Conservation (phyloP, 2,113 vertebrate species). For the Aythya baeri region DNA sequence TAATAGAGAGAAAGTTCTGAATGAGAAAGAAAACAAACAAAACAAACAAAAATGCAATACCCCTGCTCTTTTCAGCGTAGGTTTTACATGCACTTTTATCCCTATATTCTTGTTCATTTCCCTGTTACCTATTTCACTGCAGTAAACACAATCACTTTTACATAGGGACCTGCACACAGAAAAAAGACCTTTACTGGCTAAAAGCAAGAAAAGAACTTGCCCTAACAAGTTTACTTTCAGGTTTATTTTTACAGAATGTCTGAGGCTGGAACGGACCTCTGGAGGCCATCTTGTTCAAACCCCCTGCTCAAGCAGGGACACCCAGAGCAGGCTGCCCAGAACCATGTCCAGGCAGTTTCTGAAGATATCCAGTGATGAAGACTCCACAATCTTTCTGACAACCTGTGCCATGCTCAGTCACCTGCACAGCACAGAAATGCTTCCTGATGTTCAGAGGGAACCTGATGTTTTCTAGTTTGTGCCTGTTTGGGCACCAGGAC, state of each 20-base stretch:
- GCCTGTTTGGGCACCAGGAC: too few species aligned
- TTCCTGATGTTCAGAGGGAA: neutral
- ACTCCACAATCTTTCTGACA: neutral
- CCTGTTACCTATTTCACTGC: neutral
- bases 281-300: neutral
- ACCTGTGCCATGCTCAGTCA: neutral
- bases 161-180: too few species aligned
- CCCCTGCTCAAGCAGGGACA: neutral
- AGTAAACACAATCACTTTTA: neutral
- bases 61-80: neutral
- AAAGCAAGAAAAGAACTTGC: neutral
- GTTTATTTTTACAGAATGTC: neutral
- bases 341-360: neutral
- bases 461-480: neutral
- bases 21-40: too few species aligned
- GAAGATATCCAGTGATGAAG: neutral
- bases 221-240: neutral
- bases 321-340: neutral
- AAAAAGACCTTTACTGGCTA: neutral
- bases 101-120: neutral
- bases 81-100: neutral
- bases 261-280: neutral
- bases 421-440: neutral
- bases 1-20: neutral
- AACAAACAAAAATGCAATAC: too few species aligned